Conservation (phyloP, 2,113 vertebrate genomes). For the Rostratula benghalensis region DNA sequence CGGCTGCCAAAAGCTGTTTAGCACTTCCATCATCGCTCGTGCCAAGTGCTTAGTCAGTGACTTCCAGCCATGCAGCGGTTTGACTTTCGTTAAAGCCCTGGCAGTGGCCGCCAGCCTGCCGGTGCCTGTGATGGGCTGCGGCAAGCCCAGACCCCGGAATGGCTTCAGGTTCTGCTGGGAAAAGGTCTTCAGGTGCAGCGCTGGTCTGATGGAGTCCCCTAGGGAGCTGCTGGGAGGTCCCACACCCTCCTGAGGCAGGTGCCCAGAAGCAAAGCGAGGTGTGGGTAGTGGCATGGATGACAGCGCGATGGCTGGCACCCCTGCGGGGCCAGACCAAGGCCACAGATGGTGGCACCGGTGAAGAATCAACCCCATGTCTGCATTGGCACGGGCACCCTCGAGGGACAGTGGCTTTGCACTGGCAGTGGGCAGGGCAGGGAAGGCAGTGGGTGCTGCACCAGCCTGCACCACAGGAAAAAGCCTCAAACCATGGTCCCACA, state of each 20-base stretch:
- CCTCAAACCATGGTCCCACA: not conserved
- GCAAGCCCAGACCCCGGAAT: rapidly evolving
- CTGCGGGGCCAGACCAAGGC: not conserved
- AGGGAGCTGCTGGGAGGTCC: not conserved
- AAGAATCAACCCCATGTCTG: not conserved
- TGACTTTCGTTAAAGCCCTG: conserved; percentile 49
- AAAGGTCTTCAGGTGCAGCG: not conserved
- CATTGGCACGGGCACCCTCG: not conserved
- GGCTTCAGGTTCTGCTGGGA: not conserved
- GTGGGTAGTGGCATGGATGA: not conserved
- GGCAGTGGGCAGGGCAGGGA: not conserved
- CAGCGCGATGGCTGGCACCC: not conserved
- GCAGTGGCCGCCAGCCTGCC: not conserved
- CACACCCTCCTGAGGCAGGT: not conserved
- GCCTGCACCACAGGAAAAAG: not conserved
- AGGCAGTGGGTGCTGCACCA: not conserved
- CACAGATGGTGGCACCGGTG: rapidly evolving
- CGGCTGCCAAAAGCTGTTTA: conserved; percentile 57
- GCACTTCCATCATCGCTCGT: conserved; percentile 15
- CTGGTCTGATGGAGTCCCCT: not conserved
- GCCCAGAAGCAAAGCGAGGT: not conserved
- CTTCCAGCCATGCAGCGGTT: conserved; percentile 45
- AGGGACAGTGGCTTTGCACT: too few species aligned
- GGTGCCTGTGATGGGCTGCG: not conserved
- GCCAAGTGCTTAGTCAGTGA: conserved; percentile 69